phyloP scores from a whole-genome alignment of 2,888 invertebrate species.

The Eupithecia vulgata region DNA sequence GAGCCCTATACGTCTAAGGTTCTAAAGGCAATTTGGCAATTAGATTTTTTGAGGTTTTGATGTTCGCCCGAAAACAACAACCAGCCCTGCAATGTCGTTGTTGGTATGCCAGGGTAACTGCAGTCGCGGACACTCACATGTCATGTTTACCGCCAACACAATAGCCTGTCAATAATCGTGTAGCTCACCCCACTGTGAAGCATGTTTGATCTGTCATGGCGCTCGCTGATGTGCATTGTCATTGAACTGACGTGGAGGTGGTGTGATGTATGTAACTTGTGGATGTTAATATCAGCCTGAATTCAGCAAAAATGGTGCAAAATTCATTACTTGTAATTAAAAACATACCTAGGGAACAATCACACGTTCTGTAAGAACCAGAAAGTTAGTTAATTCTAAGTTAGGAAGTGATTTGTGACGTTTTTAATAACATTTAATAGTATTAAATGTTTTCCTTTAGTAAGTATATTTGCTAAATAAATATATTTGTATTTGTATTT shows the following conservation, averaged over 20 bases:
- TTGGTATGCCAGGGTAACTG: conserved; percentile 6
- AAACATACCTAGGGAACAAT: no score
- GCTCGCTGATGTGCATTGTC: conserved; percentile 20
- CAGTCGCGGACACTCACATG: conserved; percentile 37
- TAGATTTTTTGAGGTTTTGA: not conserved
- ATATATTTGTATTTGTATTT: no score
- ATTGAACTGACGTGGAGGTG: not conserved
- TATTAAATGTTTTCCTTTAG: no score
- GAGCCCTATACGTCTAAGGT: no score
- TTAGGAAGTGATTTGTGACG: no score
- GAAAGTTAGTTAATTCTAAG: no score
- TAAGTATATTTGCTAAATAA: no score
- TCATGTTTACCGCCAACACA: conserved; percentile 43
- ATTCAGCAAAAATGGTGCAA: not conserved
- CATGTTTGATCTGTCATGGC: conserved; percentile 38
- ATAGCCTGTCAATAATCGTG: conserved; percentile 40
- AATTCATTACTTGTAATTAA: no score
- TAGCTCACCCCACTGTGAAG: conserved; percentile 31
- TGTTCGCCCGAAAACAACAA: not conserved
- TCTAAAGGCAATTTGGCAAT: no score
- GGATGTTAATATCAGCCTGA: not conserved
- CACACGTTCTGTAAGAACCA: no score
- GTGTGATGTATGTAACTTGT: conserved; percentile 16
- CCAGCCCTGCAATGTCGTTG: not conserved
- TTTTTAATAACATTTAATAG: no score